Evolutionary conservation across 2,888 invertebrate genomes (phyloP).

Genomic region (Augiades crinisus): DNA sequence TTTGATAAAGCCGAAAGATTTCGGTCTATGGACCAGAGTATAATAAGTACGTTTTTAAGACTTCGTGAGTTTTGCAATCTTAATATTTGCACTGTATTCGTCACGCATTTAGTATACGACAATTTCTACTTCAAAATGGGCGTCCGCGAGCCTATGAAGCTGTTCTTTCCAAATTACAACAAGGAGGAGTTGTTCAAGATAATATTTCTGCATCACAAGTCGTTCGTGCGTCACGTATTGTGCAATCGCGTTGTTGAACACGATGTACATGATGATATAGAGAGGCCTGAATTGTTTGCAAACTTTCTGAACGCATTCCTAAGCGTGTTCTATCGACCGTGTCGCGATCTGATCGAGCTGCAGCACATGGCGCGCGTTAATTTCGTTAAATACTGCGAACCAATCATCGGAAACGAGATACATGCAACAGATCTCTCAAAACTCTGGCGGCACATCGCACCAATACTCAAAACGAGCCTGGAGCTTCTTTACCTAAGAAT

Average conservation of each 20-base stretch:
- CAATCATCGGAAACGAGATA: constrained; percentile 85
- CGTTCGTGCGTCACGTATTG: constrained; percentile 56
- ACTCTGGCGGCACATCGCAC: constrained; percentile 91
- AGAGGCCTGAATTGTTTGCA: constrained; percentile 83
- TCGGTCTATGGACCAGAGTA: constrained; percentile 86
- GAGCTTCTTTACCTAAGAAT: constrained; percentile 89
- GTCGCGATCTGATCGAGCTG: constrained; percentile 92
- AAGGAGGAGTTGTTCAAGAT: constrained; percentile 84
- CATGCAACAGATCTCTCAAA: constrained; percentile 83
- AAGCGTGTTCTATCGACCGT: constrained; percentile 91
- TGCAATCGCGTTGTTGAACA: constrained; percentile 44
- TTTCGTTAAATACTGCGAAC: constrained; percentile 90
- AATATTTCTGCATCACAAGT: constrained; percentile 60
- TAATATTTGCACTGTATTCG: constrained; percentile 88
- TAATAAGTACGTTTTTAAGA: constrained; percentile 87
- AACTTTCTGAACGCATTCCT: constrained; percentile 92
- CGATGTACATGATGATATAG: constrained; percentile 52
- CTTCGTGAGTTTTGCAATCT: constrained; percentile 87
- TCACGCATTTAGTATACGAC: constrained; percentile 90
- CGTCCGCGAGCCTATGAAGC: constrained; percentile 84
- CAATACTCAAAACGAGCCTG: constrained; percentile 87
- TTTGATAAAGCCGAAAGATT: constrained; percentile 92
- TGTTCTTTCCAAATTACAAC: constrained; percentile 91
- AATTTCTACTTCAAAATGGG: constrained; percentile 88
- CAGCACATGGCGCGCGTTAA: constrained; percentile 89